Evolutionary conservation across 1,140 invertebrate species (phyloP), one percentile per base, ranked within the genome.

Genomic region (Geopemphigus sp.): DNA sequence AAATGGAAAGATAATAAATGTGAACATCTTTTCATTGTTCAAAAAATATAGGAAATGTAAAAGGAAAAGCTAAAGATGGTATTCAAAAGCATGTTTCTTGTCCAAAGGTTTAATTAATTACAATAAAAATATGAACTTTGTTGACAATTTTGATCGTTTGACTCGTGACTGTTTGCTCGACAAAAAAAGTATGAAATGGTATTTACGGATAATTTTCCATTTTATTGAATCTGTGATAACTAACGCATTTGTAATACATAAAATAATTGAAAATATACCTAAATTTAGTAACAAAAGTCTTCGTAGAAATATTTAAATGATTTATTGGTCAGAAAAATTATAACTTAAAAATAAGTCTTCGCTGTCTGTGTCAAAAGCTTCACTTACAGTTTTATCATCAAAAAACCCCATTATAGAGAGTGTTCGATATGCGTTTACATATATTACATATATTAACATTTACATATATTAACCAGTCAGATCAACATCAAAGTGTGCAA

Each of bases 291-390:
- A 59, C 5, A 26, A 59, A 59, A 22, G 24, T 59, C 24, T 59
- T 59, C 57, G 24, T 59, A 26, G 57, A 26, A 26, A 22, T 59
- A 26, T 59, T 59, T 59, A 59, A 59, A 26, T 59, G 57, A 59
- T 14, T 26, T 26, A 26, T 59, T 59, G 22, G 22, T 22, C 24
- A 57, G 24, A 19, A 57, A 57, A 57, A 24, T 57, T 22, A 57
- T 57, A 24, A 57, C n/a, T 24, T 57, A 11, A 24, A 57, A 57
- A 57, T 57, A 57, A 57, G 24, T 57, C 22, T 57, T 57, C 22
- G 24, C 56, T 11, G 2, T 0, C 22, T 22, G 24, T n/a, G 12
- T 22, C 56, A 57, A 57, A 57, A 57, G 56, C 56, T 11, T 22
- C n/a, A 57, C 22, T 22, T 57, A 22, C 56, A 57, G 56, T 57